phyloP scores from a whole-genome alignment of 2,888 invertebrate species.

The Archips xylosteana region DNA sequence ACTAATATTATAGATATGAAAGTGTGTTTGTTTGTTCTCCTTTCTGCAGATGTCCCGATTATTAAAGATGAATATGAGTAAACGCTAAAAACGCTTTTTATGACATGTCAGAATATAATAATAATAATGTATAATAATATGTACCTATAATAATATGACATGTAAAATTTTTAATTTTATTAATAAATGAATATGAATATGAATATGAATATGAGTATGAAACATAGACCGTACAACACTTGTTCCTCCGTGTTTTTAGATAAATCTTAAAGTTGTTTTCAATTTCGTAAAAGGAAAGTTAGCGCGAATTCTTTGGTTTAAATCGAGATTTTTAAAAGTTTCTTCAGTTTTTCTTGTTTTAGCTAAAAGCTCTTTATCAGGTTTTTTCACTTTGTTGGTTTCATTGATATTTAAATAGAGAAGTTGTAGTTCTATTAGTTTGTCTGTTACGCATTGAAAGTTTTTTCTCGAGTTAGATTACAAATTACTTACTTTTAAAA shows the following conservation, averaged over 20 bases:
- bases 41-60: no score
- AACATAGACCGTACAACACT: conserved; percentile 34
- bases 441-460: not conserved
- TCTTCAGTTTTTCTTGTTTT: conserved; percentile 4
- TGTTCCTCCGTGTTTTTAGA: conserved; percentile 41
- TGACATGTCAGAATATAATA: no score
- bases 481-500: no score
- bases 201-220: conserved; percentile 12
- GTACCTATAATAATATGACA: no score
- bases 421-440: not conserved
- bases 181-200: not conserved
- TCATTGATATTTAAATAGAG: conserved; percentile 8
- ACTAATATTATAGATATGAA: no score
- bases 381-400: conserved; percentile 18
- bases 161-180: no score
- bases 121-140: no score
- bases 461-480: no score
- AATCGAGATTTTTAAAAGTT: conserved; percentile 36
- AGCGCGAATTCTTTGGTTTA: conserved; percentile 35
- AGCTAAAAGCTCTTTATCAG: conserved; percentile 9
- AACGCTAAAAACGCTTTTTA: no score
- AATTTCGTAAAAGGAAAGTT: conserved; percentile 50
- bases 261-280: conserved; percentile 50
- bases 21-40: no score
- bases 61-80: not conserved